Evolutionary conservation across 1,140 invertebrate genomes (phyloP).

Genomic region (Drosophila ambigua): DNA sequence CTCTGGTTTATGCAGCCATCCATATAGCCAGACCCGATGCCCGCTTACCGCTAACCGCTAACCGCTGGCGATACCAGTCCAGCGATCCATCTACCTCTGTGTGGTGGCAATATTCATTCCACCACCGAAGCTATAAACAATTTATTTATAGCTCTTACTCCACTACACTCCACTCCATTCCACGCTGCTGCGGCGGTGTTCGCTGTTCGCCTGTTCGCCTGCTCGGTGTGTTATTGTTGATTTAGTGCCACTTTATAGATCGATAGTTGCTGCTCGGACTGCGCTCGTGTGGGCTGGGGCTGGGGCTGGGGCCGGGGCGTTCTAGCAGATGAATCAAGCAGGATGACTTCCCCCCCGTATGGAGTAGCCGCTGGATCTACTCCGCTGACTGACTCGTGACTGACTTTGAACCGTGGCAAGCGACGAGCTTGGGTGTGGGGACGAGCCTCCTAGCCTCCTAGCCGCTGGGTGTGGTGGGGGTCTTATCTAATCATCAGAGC

Average conservation of each 20-base stretch:
- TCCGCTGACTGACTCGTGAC: slow-evolving; percentile 1
- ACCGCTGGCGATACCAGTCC: background rate
- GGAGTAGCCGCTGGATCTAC: slow-evolving; percentile 17
- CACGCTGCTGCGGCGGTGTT: slow-evolving; percentile 22
- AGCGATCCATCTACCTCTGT: slow-evolving; percentile 63
- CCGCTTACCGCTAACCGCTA: too few species aligned
- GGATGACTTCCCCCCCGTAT: background rate
- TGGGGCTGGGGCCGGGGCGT: too few species aligned
- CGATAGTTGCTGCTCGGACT: slow-evolving; percentile 46
- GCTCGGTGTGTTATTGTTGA: slow-evolving; percentile 64
- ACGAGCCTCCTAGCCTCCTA: slow-evolving; percentile 10
- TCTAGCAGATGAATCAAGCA: slow-evolving; percentile 1
- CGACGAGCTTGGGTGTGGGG: background rate
- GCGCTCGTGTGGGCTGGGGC: slow-evolving; percentile 26
- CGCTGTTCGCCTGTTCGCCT: too few species aligned
- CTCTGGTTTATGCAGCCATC: slow-evolving; percentile 18
- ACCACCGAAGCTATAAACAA: slow-evolving; percentile 79
- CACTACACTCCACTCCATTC: slow-evolving; percentile 22
- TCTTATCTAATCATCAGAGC: slow-evolving; percentile 68
- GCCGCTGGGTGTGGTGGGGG: background rate
- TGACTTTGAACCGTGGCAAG: slow-evolving; percentile 26
- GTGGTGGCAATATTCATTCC: slow-evolving; percentile 80
- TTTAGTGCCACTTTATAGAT: slow-evolving; percentile 77
- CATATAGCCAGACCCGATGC: slow-evolving; percentile 18
- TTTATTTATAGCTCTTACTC: slow-evolving; percentile 76